Base-by-base conservation (phyloP, 2,888 invertebrate species). In the Girardia tigrina region DNA sequence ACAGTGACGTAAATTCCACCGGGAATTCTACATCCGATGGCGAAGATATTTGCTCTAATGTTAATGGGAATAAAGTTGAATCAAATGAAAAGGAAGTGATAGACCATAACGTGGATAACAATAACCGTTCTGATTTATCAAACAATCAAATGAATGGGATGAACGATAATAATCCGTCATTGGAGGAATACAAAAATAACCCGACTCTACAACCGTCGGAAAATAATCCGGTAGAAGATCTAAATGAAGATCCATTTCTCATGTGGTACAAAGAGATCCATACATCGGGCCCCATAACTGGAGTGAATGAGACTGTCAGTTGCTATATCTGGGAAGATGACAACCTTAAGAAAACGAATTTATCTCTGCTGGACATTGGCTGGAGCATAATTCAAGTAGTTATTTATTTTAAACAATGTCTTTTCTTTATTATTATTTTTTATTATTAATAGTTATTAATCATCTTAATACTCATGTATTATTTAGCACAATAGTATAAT, bases 281-380 rank as follows among this genome's bases (percentile, higher is more conserved):
- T 56, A 29, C 28, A 4, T 20, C 6, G 27, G 20, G 6, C 6
- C 29, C 29, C n/a, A 16, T 72, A 56, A 29, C 28, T 29, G 73
- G 73, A 2, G 29, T 29, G n/a, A 29, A 29, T 29, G 29, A 42
- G 26, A 26, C 84, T 93, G 94, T 94, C 78, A 93, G 91, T 81
- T 95, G 94, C 83, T 91, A 92, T 73, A 90, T 95, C 85, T 95
- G 94, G 94, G 92, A 93, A 82, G 88, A 89, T 29, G 88, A 90
- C 6, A 92, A 93, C 78, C 89, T 91, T 27, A 90, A 93, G 81
- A 94, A 94, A 82, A 91, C 92, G 0, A 92, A 94, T 83, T 87
- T 95, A 79, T 92, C 93, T 0, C 92, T 93, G 1, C 87, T 95
- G 77, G 94, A 95, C 85, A 94, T 95, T 80, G 92, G 92, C 82